These are phyloP conservation scores for Antheraea assamensis DNA, from an alignment of 2,888 invertebrate genomes.

Conservation along the genomic window DNA sequence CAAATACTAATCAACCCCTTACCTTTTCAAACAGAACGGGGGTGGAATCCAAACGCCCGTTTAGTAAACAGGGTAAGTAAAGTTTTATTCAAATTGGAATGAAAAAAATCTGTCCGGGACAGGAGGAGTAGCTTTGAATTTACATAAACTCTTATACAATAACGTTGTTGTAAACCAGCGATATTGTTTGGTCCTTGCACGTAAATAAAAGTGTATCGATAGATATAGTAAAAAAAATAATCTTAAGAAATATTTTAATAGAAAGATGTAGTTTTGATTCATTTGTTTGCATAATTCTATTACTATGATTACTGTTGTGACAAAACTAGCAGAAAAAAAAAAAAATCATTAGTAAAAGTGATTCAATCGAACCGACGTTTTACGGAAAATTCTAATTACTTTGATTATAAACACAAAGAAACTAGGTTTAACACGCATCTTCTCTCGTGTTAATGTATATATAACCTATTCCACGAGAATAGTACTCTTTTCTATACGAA, in stretches of 20 bases:
- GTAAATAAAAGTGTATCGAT: neutral
- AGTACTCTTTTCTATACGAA: too few species aligned
- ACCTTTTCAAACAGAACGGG: slow-evolving; percentile 37
- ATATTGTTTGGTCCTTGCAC: slow-evolving; percentile 4
- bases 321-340: neutral
- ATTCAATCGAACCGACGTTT: too few species aligned
- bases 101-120: slow-evolving; percentile 41
- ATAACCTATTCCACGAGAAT: too few species aligned
- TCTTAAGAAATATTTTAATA: too few species aligned
- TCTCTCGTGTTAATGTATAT: too few species aligned
- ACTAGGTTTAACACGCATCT: too few species aligned
- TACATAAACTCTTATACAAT: slow-evolving; percentile 41
- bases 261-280: too few species aligned
- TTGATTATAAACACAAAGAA: too few species aligned
- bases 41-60: slow-evolving; percentile 41
- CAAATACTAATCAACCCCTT: slow-evolving; percentile 36
- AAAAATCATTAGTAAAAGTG: too few species aligned
- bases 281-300: neutral
- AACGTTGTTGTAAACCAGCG: slow-evolving; percentile 5
- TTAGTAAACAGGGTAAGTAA: slow-evolving; percentile 43
- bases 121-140: slow-evolving; percentile 45
- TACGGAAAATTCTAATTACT: too few species aligned
- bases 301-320: neutral
- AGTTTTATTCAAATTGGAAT: slow-evolving; percentile 43
- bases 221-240: too few species aligned